Evolutionary conservation across 2,113 vertebrate genomes (phyloP).

Genomic region (Daubentonia madagascariensis): DNA sequence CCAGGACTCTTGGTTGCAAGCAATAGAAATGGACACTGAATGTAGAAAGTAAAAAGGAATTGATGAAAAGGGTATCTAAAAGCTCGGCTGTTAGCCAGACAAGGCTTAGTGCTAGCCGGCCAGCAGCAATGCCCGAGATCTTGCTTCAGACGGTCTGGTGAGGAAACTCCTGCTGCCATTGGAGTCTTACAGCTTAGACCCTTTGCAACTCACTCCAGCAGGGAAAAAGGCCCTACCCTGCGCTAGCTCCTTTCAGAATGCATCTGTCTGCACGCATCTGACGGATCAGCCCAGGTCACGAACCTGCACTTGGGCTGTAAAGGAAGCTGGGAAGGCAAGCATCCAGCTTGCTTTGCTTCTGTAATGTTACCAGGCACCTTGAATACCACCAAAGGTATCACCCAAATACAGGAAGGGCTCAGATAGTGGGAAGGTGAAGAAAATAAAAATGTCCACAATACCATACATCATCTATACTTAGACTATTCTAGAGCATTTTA

Average conservation of each 20-base stretch:
- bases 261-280: background rate
- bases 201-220: accelerated
- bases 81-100: background rate
- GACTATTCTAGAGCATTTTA: background rate
- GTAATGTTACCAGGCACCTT: accelerated
- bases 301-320: background rate
- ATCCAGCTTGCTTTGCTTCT: background rate
- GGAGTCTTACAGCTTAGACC: background rate
- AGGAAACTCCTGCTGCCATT: background rate
- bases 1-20: background rate
- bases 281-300: background rate
- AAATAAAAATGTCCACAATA: background rate
- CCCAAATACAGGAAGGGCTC: background rate
- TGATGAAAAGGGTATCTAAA: background rate
- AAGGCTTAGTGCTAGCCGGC: background rate
- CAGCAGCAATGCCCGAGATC: background rate
- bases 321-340: background rate
- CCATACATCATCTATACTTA: background rate
- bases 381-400: background rate
- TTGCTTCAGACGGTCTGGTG: background rate
- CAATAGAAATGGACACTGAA: background rate
- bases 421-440: background rate
- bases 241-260: background rate
- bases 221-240: background rate
- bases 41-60: background rate